phyloP scores from a whole-genome alignment of 2,888 invertebrate genomes.

The Dromius quadrimaculatus region DNA sequence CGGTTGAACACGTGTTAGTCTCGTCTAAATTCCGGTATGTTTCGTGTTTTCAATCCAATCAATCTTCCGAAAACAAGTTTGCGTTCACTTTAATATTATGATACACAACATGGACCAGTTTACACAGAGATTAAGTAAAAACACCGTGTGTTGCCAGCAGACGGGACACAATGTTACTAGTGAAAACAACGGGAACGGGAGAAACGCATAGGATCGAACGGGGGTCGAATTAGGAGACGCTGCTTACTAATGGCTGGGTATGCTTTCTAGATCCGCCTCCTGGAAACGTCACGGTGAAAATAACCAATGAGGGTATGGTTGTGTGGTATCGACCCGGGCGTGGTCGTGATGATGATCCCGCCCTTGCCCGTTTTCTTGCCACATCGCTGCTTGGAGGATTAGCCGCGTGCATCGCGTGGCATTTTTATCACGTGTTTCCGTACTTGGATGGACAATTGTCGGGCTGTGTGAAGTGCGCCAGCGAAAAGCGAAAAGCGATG shows the following conservation, averaged over 20 bases:
- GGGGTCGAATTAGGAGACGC: conserved; percentile 20
- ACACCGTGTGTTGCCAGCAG: conserved; percentile 66
- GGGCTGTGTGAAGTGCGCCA: conserved; percentile 24
- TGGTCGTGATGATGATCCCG: conserved; percentile 21
- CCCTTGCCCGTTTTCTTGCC: conserved; percentile 35
- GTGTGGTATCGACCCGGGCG: conserved; percentile 28
- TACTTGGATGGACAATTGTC: conserved; percentile 20
- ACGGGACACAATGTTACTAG: conserved; percentile 68
- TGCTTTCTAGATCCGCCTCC: neutral
- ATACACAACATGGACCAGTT: conserved; percentile 86
- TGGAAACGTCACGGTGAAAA: neutral
- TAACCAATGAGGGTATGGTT: neutral
- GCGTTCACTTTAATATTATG: conserved; percentile 77
- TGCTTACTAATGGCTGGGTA: neutral
- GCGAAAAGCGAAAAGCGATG: too few species aligned
- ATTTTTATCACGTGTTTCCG: conserved; percentile 36
- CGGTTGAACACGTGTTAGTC: neutral
- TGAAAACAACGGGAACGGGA: conserved; percentile 65
- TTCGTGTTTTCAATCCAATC: conserved; percentile 66
- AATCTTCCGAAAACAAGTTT: conserved; percentile 72
- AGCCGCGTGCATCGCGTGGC: conserved; percentile 17
- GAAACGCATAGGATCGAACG: conserved; percentile 1
- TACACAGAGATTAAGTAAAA: conserved; percentile 78
- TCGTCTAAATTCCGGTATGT: conserved; percentile 19
- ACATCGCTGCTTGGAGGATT: conserved; percentile 9